Evolutionary conservation across 2,888 invertebrate species (phyloP).

Genomic region (Psococerastis gibbosa): DNA sequence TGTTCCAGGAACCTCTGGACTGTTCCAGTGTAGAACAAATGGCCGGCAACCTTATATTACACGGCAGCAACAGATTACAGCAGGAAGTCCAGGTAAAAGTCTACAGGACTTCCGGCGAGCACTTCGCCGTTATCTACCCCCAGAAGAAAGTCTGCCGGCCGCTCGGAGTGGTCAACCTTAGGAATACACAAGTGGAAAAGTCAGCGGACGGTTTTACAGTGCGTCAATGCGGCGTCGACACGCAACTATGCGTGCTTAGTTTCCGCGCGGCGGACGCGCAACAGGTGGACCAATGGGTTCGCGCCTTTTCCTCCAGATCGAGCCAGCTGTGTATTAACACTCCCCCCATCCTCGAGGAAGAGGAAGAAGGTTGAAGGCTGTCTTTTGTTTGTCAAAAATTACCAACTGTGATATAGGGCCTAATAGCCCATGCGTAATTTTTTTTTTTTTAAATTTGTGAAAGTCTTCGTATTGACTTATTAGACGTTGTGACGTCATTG

Average conservation of each 20-base stretch:
- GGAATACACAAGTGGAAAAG: conserved; percentile 37
- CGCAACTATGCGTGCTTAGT: conserved; percentile 34
- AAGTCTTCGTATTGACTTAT: too few species aligned
- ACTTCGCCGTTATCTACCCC: conserved; percentile 44
- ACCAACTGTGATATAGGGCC: not conserved
- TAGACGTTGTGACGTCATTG: too few species aligned
- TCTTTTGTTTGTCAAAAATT: not conserved
- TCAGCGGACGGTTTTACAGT: conserved; percentile 35
- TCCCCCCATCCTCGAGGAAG: conserved; percentile 39
- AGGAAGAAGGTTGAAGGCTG: conserved; percentile 27
- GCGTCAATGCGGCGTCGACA: conserved; percentile 41
- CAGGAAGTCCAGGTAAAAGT: conserved; percentile 43
- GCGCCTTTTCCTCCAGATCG: conserved; percentile 33
- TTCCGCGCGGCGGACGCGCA: conserved; percentile 36
- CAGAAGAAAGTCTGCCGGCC: conserved; percentile 41
- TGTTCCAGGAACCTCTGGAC: conserved; percentile 11
- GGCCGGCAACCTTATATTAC: conserved; percentile 39
- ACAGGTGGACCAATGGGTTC: conserved; percentile 38
- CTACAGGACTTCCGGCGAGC: conserved; percentile 41
- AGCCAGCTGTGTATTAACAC: conserved; percentile 28
- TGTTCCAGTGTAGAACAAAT: conserved; percentile 37
- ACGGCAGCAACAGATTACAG: conserved; percentile 35
- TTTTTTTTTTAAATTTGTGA: too few species aligned
- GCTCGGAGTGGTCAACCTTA: conserved; percentile 38
- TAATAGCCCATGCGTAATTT: too few species aligned